Conservation (phyloP, 2,113 vertebrate species). For the Ictalurus punctatus region DNA sequence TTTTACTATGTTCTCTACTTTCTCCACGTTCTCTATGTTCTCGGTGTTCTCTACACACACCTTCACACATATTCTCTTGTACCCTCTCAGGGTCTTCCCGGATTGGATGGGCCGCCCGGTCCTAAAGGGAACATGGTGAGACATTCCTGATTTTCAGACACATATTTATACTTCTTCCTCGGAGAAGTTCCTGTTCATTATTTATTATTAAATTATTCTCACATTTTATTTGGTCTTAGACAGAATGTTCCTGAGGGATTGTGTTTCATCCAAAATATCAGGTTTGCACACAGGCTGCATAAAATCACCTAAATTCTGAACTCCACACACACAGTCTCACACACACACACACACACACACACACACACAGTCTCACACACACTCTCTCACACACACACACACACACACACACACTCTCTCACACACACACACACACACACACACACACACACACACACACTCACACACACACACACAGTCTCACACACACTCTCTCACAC, state of each 20-base stretch:
- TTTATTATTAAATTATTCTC: neutral
- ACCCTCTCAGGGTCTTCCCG: constrained; percentile 84
- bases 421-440: too few species aligned
- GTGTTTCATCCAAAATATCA: neutral
- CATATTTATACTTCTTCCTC: neutral
- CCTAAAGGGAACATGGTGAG: constrained; percentile 97
- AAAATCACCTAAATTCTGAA: neutral
- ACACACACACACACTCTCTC: too few species aligned
- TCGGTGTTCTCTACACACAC: neutral
- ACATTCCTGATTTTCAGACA: constrained; percentile 21
- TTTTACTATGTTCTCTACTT: neutral
- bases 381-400: too few species aligned
- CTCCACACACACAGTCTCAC: neutral
- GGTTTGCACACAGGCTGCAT: neutral
- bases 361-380: too few species aligned
- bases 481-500: too few species aligned
- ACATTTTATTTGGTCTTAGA: neutral
- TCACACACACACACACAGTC: too few species aligned
- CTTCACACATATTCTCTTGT: constrained; percentile 7
- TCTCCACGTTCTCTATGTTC: too few species aligned
- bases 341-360: neutral
- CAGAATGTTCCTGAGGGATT: neutral
- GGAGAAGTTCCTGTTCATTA: neutral
- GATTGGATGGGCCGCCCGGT: constrained; percentile 88
- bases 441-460: too few species aligned